Conservation (phyloP, 2,888 invertebrate genomes). For the Drosophila basisetae region DNA sequence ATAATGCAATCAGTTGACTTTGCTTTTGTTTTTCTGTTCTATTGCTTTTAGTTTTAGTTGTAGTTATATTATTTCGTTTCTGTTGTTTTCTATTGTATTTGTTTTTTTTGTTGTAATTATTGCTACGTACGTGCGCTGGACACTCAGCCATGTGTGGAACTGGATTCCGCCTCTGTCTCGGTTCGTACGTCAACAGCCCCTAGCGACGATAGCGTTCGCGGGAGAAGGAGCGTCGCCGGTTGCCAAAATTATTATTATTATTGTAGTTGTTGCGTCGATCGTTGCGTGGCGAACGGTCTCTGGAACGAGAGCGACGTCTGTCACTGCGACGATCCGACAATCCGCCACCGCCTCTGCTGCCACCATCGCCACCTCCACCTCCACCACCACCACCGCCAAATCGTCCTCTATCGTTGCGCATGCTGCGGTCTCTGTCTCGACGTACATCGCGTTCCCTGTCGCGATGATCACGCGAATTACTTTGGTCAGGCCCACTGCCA, state of each 20-base stretch:
- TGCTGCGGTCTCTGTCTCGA: slow-evolving; percentile 64
- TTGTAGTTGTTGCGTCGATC: slow-evolving; percentile 74
- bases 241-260: slow-evolving; percentile 50
- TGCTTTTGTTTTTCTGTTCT: slow-evolving; percentile 23
- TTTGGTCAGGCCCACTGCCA: slow-evolving; percentile 30
- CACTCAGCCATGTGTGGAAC: slow-evolving; percentile 46
- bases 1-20: slow-evolving; percentile 52
- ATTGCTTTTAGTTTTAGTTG: slow-evolving; percentile 21
- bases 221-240: slow-evolving; percentile 82
- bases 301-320: slow-evolving; percentile 76
- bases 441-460: slow-evolving; percentile 70
- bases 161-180: slow-evolving; percentile 16
- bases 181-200: background rate
- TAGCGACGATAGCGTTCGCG: slow-evolving; percentile 85
- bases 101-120: slow-evolving; percentile 49
- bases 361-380: slow-evolving; percentile 48
- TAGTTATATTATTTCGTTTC: slow-evolving; percentile 19
- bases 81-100: slow-evolving; percentile 25
- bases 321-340: slow-evolving; percentile 56
- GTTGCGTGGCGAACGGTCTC: slow-evolving; percentile 73
- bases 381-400: slow-evolving; percentile 51
- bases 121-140: slow-evolving; percentile 76
- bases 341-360: slow-evolving; percentile 32
- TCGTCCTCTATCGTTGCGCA: slow-evolving; percentile 76
- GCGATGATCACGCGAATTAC: slow-evolving; percentile 57